A percentile compares a stretch with the other conserved stretches of the same genome.
Evolutionary conservation across 2,797 vertebrate species (phyloP).

Genomic region (Squalus acanthias): DNA sequence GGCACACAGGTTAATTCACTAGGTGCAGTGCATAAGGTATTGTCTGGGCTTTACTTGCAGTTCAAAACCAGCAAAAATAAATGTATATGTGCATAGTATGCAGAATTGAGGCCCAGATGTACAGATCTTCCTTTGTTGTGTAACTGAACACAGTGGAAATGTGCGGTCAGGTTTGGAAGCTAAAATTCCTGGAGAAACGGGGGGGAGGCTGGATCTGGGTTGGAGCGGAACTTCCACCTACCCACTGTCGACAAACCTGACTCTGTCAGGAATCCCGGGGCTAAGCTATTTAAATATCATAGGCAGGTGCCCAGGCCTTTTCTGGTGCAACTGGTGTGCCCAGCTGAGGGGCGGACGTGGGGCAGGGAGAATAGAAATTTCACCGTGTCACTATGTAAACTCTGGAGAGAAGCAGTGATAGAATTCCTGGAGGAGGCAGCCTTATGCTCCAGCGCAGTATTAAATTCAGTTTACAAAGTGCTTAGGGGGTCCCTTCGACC

Average conservation of each 20-base stretch:
- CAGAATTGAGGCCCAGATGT: not conserved
- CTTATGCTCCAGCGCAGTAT: not conserved
- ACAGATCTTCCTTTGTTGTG: not conserved
- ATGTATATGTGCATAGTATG: not conserved
- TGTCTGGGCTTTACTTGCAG: not conserved
- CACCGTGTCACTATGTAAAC: not conserved
- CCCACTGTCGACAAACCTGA: not conserved
- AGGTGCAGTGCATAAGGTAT: not conserved
- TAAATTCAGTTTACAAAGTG: not conserved
- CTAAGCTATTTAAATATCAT: not conserved
- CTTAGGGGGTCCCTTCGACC: not conserved
- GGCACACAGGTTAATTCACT: not conserved
- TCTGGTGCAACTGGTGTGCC: not conserved
- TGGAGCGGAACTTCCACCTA: not conserved
- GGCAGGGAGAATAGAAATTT: not conserved
- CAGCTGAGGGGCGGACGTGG: not conserved
- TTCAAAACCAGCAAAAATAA: not conserved
- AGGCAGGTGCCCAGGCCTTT: no score
- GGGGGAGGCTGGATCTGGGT: not conserved
- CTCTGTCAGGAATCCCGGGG: not conserved
- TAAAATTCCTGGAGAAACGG: not conserved
- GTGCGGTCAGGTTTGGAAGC: not conserved
- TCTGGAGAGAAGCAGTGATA: not conserved
- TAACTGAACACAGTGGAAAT: not conserved
- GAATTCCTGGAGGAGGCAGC: not conserved